phyloP scores from a whole-genome alignment of 2,888 invertebrate species.

The Minunthozetes semirufus region DNA sequence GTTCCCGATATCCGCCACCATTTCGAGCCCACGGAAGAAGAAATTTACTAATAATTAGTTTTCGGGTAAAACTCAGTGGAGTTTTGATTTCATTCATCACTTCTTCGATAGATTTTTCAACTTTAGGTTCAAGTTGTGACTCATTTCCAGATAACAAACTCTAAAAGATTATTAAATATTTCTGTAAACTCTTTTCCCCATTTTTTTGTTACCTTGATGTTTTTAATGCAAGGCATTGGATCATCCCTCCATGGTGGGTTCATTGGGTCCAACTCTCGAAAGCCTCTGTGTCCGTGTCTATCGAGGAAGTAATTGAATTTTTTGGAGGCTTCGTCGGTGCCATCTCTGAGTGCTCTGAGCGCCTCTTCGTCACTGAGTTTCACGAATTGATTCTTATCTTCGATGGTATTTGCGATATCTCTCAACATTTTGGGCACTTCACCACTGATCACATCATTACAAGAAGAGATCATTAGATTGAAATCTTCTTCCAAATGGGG shows the following conservation, averaged over 20 bases:
- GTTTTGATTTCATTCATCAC: slow-evolving; percentile 31
- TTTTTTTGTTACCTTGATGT: slow-evolving; percentile 30
- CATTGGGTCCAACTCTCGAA: slow-evolving; percentile 47
- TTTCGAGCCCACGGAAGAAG: slow-evolving; percentile 58
- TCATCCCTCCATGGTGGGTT: slow-evolving; percentile 30
- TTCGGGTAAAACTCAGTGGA: slow-evolving; percentile 13
- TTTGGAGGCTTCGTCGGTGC: slow-evolving; percentile 52
- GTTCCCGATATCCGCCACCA: slow-evolving; percentile 60
- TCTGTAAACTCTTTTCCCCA: too few species aligned
- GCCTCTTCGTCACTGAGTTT: slow-evolving; percentile 48
- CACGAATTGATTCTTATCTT: slow-evolving; percentile 1
- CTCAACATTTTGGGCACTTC: slow-evolving; percentile 31
- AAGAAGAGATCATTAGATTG: slow-evolving; percentile 23
- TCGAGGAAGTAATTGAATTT: slow-evolving; percentile 58
- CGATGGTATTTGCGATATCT: slow-evolving; percentile 22
- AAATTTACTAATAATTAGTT: slow-evolving; percentile 48
- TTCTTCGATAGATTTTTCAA: slow-evolving; percentile 11
- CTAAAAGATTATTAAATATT: background rate
- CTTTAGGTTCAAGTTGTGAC: background rate
- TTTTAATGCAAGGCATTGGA: slow-evolving; percentile 30
- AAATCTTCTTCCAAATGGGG: slow-evolving; percentile 20
- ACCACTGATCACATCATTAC: slow-evolving; percentile 36
- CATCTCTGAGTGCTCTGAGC: slow-evolving; percentile 56
- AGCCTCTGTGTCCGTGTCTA: slow-evolving; percentile 63
- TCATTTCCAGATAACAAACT: background rate